These are phyloP conservation scores for Teleopsis dalmanni DNA, from an alignment of 1,140 invertebrate species.

Conservation along the genomic window DNA sequence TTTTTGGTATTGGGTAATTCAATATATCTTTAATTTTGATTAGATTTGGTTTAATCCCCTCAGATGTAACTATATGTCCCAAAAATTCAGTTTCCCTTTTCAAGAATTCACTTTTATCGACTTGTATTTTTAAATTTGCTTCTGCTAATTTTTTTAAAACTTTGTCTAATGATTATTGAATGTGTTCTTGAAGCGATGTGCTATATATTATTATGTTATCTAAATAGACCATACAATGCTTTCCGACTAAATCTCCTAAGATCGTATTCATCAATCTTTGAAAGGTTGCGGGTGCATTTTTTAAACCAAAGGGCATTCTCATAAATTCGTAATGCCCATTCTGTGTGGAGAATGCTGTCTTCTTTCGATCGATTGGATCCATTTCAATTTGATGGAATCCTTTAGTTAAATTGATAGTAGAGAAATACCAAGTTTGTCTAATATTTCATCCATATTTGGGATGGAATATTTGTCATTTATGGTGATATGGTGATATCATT, in stretches of 20 bases:
- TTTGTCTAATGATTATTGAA: too few relatives aligned
- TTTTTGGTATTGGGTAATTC: constrained; percentile 2
- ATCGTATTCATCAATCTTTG: constrained; percentile 14
- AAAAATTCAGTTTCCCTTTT: constrained; percentile 6
- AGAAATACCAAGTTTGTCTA: constrained; percentile 9
- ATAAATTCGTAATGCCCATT: constrained; percentile 14
- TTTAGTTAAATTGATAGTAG: constrained; percentile 14
- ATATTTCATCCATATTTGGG: constrained; percentile 7
- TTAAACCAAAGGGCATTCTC: constrained; percentile 12
- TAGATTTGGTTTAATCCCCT: constrained; percentile 7
- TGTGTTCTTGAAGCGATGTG: constrained; percentile 14
- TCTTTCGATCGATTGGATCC: constrained; percentile 12
- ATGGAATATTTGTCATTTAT: constrained; percentile 13
- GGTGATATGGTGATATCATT: constrained; percentile 29
- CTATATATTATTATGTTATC: constrained; percentile 19
- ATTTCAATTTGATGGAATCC: constrained; percentile 19
- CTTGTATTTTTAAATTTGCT: not conserved
- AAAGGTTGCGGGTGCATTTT: constrained; percentile 17
- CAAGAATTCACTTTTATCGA: not conserved
- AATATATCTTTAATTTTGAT: constrained; percentile 7
- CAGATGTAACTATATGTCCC: not conserved
- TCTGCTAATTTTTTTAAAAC: too few relatives aligned
- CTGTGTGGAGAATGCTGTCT: constrained; percentile 21
- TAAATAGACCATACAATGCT: constrained; percentile 13
- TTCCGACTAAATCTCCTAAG: constrained; percentile 8